phyloP scores from a whole-genome alignment of 2,797 vertebrate genomes.

The Syncerus caffer region DNA sequence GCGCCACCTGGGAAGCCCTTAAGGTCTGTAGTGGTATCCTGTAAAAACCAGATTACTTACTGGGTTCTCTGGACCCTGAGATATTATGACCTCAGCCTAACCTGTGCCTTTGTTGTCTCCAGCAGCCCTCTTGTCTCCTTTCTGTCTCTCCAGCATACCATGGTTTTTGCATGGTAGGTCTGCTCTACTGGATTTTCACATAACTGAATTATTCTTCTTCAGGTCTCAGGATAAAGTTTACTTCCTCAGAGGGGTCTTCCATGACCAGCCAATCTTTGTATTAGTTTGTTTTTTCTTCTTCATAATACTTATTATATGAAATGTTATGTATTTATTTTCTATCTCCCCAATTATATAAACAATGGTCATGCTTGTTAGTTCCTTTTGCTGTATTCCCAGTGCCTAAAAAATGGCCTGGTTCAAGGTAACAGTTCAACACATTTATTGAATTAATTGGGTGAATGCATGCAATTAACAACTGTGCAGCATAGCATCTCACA shows the following conservation, averaged over 20 bases:
- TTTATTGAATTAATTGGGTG: not conserved
- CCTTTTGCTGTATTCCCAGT: not conserved
- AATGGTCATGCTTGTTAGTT: not conserved
- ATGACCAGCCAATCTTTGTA: not conserved
- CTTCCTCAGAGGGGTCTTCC: not conserved
- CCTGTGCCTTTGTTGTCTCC: not conserved
- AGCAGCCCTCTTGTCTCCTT: not conserved
- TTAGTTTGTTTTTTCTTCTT: not conserved
- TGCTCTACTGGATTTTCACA: not conserved
- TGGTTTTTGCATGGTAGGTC: not conserved
- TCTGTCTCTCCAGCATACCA: not conserved
- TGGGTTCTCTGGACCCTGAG: not conserved
- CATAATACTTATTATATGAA: not conserved
- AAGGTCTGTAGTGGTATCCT: not conserved
- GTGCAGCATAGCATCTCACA: not conserved
- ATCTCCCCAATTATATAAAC: not conserved
- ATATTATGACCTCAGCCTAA: not conserved
- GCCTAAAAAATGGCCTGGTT: not conserved
- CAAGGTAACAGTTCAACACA: not conserved
- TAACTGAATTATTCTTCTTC: not conserved
- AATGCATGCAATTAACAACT: not conserved
- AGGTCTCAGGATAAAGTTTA: not conserved
- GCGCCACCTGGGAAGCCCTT: not conserved
- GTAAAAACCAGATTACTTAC: not conserved
- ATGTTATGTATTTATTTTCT: not conserved